Conservation (phyloP, 2,888 invertebrate species). For the Lissonota sp. region DNA sequence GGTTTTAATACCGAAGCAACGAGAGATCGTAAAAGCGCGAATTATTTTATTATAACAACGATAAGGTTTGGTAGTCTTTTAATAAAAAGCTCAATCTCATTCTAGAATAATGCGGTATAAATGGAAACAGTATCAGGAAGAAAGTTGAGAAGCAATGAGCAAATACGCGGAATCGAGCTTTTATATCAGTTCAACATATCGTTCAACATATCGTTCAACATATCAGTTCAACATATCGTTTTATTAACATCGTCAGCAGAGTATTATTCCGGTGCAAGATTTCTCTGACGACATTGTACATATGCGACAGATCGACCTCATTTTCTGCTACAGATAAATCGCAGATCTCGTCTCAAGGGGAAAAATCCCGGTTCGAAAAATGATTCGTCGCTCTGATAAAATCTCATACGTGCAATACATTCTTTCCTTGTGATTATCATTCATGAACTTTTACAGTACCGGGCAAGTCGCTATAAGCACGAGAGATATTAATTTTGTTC, state of each 20-base stretch:
- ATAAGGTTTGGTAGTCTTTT: slow-evolving; percentile 16
- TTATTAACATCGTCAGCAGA: slow-evolving; percentile 21
- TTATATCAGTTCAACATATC: slow-evolving; percentile 12
- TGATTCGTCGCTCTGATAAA: not conserved
- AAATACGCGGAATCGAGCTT: slow-evolving; percentile 25
- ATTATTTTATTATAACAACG: slow-evolving; percentile 23
- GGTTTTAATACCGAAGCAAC: not conserved
- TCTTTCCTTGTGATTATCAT: not conserved
- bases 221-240: slow-evolving; percentile 7
- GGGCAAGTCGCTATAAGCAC: not conserved
- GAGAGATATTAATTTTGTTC: not conserved
- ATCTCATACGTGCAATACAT: not conserved
- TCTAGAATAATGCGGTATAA: not conserved
- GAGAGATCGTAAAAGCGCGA: slow-evolving; percentile 1
- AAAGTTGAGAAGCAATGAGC: slow-evolving; percentile 13
- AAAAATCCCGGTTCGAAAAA: not conserved
- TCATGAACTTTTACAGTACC: not conserved
- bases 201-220: slow-evolving; percentile 18
- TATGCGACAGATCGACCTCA: slow-evolving; percentile 55
- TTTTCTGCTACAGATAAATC: slow-evolving; percentile 67
- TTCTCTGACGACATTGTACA: slow-evolving; percentile 65
- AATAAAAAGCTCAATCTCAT: not conserved
- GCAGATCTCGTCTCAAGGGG: slow-evolving; percentile 18
- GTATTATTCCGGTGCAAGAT: slow-evolving; percentile 48
- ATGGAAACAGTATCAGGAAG: not conserved